Evolutionary conservation across 2,888 invertebrate species (phyloP).

Genomic region (Acrobeloides nanus): DNA sequence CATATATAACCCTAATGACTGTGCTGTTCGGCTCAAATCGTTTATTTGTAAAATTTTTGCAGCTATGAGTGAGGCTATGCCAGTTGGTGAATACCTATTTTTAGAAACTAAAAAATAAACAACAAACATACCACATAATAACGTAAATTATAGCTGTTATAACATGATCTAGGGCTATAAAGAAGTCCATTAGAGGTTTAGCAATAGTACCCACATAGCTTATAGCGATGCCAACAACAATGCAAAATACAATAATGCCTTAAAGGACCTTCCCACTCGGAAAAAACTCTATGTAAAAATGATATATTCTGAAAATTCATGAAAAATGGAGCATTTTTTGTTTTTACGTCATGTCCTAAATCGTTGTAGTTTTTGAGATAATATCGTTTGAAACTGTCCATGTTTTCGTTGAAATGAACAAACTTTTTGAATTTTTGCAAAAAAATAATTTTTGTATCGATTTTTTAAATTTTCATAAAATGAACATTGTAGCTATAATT

Average conservation of each 20-base stretch:
- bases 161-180: conserved; percentile 77
- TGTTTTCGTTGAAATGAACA: too few relatives aligned
- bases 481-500: too few relatives aligned
- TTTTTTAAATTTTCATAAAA: too few relatives aligned
- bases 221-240: conserved; percentile 76
- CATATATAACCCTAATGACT: conserved; percentile 65
- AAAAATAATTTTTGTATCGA: too few relatives aligned
- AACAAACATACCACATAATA: conserved; percentile 69
- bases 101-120: conserved; percentile 1
- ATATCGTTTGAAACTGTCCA: too few relatives aligned
- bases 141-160: conserved; percentile 82
- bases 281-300: too few relatives aligned
- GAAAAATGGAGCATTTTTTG: too few relatives aligned
- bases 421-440: too few relatives aligned
- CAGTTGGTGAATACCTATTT: conserved; percentile 62
- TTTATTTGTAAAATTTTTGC: conserved; percentile 64
- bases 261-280: too few relatives aligned
- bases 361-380: too few relatives aligned
- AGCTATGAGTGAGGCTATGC: conserved; percentile 65
- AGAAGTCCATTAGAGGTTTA: conserved; percentile 55
- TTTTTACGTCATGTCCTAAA: too few relatives aligned
- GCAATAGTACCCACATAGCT: conserved; percentile 77
- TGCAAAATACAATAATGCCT: conserved; percentile 63
- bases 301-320: too few relatives aligned
- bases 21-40: conserved; percentile 62